phyloP scores from a whole-genome alignment of 2,113 vertebrate genomes.

The Xenopus borealis region DNA sequence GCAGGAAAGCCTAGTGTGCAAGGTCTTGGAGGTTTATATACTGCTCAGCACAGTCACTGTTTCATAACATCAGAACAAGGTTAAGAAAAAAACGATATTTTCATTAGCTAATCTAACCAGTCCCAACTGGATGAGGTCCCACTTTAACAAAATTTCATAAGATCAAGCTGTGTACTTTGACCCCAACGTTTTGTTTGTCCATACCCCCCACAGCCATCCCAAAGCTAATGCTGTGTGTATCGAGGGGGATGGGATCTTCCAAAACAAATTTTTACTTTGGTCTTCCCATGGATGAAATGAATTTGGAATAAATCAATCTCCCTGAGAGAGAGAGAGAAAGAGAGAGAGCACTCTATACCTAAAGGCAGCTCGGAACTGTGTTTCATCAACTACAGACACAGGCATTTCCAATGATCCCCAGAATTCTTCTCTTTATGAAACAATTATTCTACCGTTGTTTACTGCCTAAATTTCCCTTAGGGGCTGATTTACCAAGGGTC shows the following conservation, averaged over 20 bases:
- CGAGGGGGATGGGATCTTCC: slow-evolving; percentile 21
- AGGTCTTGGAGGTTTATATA: slow-evolving; percentile 56
- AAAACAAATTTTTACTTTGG: slow-evolving; percentile 24
- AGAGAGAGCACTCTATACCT: too few species aligned
- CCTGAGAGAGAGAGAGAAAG: too few species aligned
- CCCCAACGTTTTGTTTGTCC: slow-evolving; percentile 26
- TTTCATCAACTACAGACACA: too few species aligned
- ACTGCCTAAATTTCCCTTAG: too few species aligned
- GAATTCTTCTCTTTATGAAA: too few species aligned
- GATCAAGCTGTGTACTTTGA: slow-evolving; percentile 52
- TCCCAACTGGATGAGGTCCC: slow-evolving; percentile 40
- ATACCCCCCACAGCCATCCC: slow-evolving; percentile 13
- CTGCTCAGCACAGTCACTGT: slow-evolving; percentile 54
- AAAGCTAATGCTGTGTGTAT: not conserved
- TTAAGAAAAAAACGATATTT: slow-evolving; percentile 41
- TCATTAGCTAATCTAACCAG: slow-evolving; percentile 6
- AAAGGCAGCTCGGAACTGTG: too few species aligned
- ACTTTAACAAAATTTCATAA: slow-evolving; percentile 60
- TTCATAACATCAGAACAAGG: slow-evolving; percentile 58
- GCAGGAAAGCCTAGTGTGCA: not conserved
- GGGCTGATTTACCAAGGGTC: too few species aligned
- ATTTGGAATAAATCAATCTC: too few species aligned
- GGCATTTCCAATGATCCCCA: too few species aligned
- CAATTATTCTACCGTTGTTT: too few species aligned
- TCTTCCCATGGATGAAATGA: too few species aligned